A percentile compares a stretch with the other conserved stretches of the same genome.
Evolutionary conservation across 1,140 invertebrate species (phyloP).

Genomic region (Drosophila albomicans): DNA sequence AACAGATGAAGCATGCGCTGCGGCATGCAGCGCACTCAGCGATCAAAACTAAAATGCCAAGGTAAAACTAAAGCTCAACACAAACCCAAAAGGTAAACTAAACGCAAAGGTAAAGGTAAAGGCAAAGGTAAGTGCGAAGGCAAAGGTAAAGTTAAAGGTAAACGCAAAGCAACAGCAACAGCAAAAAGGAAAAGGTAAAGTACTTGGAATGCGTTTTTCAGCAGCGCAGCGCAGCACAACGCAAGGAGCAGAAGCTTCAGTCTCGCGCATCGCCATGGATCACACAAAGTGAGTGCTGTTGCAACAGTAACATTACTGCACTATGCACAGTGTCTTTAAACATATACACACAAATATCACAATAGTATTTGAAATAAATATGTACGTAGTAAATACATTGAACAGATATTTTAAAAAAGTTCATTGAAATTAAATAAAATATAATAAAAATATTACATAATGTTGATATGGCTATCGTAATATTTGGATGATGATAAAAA

Average conservation of each 20-base stretch:
- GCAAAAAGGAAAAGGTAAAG: constrained; percentile 36
- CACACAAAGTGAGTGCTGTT: constrained; percentile 67
- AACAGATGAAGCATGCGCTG: constrained; percentile 81
- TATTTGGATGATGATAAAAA: too few relatives aligned
- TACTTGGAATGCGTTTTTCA: constrained; percentile 68
- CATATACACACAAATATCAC: background rate
- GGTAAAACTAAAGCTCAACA: constrained; percentile 47
- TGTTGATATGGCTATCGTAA: too few relatives aligned
- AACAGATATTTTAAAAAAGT: too few relatives aligned
- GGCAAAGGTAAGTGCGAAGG: constrained; percentile 51
- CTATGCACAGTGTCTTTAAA: constrained; percentile 31
- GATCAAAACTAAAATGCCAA: constrained; percentile 61
- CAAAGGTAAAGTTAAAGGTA: constrained; percentile 45
- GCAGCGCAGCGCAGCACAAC: constrained; percentile 54
- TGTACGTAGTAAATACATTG: too few relatives aligned
- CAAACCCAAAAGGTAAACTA: constrained; percentile 44
- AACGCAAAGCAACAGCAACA: constrained; percentile 6
- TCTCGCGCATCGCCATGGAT: constrained; percentile 71
- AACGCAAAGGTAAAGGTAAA: constrained; percentile 51
- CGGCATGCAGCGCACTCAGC: constrained; percentile 62
- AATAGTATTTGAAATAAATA: too few relatives aligned
- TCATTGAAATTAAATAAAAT: too few relatives aligned
- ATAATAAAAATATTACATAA: too few relatives aligned
- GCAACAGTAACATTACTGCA: constrained; percentile 34
- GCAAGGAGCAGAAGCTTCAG: constrained; percentile 42